A percentile compares a stretch with the other conserved stretches of the same genome.
phyloP scores from a whole-genome alignment of 2,113 vertebrate genomes.

The Octodon degus region DNA sequence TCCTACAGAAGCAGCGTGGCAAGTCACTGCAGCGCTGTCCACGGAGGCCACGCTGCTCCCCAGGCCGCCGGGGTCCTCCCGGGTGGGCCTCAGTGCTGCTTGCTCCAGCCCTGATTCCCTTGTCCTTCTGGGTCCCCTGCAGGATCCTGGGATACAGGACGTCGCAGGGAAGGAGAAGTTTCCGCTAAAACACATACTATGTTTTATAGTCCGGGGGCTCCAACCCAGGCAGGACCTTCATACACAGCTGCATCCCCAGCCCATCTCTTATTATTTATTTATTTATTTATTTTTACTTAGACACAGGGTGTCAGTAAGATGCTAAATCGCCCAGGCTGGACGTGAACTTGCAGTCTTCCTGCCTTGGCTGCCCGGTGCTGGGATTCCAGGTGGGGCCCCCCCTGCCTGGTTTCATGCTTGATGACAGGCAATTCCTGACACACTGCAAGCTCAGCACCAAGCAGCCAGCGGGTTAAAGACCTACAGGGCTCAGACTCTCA shows the following conservation, averaged over 20 bases:
- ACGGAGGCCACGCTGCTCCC: too few species aligned
- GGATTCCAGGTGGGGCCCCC: neutral
- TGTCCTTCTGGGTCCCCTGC: neutral
- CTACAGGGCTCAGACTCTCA: neutral
- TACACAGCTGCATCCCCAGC: neutral
- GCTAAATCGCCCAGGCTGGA: neutral
- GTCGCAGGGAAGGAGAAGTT: neutral
- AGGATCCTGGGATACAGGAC: neutral
- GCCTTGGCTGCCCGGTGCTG: neutral
- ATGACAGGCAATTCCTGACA: neutral
- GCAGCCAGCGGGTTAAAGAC: neutral
- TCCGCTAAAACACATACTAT: neutral
- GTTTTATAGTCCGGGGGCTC: neutral
- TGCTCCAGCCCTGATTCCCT: neutral
- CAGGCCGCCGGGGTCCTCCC: too few species aligned
- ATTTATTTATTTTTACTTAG: neutral
- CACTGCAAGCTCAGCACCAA: neutral
- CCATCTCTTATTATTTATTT: neutral
- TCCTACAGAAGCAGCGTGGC: too few species aligned
- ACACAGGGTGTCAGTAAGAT: neutral
- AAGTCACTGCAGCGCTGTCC: too few species aligned
- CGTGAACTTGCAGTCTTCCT: neutral
- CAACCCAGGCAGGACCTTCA: neutral
- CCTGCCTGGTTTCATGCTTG: neutral
- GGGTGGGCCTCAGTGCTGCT: neutral